A percentile compares a stretch with the other conserved stretches of the same genome.
Evolutionary conservation across 2,113 vertebrate species (phyloP).

Genomic region (Aegotheles bennettii): DNA sequence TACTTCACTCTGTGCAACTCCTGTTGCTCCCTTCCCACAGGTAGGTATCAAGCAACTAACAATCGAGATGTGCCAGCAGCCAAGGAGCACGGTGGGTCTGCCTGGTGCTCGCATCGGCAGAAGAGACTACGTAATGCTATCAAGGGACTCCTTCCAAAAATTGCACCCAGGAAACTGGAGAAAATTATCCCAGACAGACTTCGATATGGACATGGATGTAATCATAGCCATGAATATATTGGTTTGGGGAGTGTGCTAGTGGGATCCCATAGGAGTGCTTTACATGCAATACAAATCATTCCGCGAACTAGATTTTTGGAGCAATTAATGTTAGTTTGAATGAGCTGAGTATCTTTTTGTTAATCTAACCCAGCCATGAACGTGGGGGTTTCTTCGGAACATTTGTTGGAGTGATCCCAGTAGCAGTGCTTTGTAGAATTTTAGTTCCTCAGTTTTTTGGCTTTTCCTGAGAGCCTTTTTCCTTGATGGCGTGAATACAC

Average conservation of each 20-base stretch:
- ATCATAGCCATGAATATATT: not conserved
- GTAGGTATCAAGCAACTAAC: not conserved
- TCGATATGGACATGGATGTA: not conserved
- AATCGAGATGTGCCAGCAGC: not conserved
- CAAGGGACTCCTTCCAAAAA: not conserved
- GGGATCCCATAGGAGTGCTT: too few species aligned
- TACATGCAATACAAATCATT: not conserved
- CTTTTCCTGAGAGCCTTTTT: not conserved
- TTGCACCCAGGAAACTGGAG: not conserved
- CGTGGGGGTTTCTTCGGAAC: not conserved
- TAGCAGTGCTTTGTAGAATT: not conserved
- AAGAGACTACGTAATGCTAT: not conserved
- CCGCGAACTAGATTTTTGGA: not conserved
- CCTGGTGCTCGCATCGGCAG: not conserved
- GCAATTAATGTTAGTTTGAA: not conserved
- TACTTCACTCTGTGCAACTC: not conserved
- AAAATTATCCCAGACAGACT: not conserved
- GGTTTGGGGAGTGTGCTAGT: not conserved
- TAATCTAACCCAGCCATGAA: not conserved
- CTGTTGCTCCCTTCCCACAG: not conserved
- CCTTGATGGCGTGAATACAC: not conserved
- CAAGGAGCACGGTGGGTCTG: not conserved
- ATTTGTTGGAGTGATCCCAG: not conserved
- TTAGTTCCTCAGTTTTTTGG: not conserved
- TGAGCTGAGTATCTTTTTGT: not conserved